These are phyloP conservation scores for Spea multiplicata DNA, from an alignment of 2,113 vertebrate genomes.

Conservation along the genomic window DNA sequence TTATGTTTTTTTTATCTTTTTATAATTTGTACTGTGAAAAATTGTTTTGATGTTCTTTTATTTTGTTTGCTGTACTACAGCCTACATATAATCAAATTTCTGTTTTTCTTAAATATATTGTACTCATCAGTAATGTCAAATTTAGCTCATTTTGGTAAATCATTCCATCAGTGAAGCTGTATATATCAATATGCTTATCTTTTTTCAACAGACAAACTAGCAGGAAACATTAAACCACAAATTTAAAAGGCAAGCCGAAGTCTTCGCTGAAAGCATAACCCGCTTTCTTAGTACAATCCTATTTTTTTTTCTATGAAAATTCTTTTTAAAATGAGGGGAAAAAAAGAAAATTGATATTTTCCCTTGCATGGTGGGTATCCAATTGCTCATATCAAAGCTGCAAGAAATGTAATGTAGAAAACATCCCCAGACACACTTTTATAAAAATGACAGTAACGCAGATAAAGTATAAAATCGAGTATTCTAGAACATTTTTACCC, in stretches of 20 bases:
- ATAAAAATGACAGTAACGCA: neutral
- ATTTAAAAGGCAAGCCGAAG: neutral
- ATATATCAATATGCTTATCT: neutral
- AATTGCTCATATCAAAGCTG: neutral
- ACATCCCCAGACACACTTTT: neutral
- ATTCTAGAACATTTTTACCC: neutral
- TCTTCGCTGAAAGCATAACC: neutral
- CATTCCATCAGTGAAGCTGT: neutral
- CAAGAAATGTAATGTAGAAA: neutral
- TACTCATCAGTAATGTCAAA: neutral
- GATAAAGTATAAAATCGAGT: neutral
- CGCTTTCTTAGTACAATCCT: constrained; percentile 4
- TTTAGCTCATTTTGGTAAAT: neutral
- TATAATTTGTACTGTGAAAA: no score
- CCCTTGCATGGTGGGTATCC: neutral
- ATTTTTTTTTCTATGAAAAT: neutral
- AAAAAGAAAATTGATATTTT: neutral
- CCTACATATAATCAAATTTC: no score
- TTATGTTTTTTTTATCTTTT: no score
- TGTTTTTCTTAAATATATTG: no score
- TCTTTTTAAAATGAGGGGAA: neutral
- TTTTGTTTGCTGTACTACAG: no score
- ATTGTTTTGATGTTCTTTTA: no score
- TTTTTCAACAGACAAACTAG: neutral
- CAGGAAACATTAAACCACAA: constrained; percentile 13